Evolutionary conservation across 2,888 invertebrate species (phyloP).

Genomic region (Drosophila ustulata): DNA sequence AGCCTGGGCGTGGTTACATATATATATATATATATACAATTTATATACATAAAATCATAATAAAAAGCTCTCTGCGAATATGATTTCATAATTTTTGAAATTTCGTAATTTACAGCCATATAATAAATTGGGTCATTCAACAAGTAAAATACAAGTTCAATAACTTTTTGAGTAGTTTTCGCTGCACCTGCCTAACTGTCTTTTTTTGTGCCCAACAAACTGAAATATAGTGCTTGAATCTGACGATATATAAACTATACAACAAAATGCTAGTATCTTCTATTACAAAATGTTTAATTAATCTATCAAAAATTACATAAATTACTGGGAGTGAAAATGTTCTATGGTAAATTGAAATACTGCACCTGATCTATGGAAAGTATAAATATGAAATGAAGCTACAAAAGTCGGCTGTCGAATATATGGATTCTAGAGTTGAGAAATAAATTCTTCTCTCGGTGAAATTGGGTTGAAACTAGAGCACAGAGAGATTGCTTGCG

Average conservation of each 20-base stretch:
- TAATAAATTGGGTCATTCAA: slow-evolving; percentile 35
- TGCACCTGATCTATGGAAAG: neutral
- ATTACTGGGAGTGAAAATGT: too few relatives aligned
- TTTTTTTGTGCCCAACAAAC: neutral
- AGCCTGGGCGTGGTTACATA: slow-evolving; percentile 15
- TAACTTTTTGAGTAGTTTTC: neutral
- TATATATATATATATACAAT: neutral
- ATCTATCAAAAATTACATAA: too few relatives aligned
- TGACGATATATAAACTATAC: too few relatives aligned
- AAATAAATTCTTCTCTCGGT: neutral
- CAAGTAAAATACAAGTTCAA: neutral
- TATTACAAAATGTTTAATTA: too few relatives aligned
- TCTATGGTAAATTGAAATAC: neutral
- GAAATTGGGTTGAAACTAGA: slow-evolving; percentile 38
- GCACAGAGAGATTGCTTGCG: slow-evolving; percentile 29
- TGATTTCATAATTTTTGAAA: slow-evolving; percentile 33
- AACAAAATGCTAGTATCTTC: too few relatives aligned
- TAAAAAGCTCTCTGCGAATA: neutral
- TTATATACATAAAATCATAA: neutral
- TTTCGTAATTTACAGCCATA: slow-evolving; percentile 1
- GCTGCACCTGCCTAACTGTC: neutral
- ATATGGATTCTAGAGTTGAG: neutral
- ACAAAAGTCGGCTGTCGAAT: neutral
- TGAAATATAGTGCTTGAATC: neutral
- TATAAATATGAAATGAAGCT: neutral